A percentile compares a stretch with the other conserved stretches of the same genome.
These are phyloP conservation scores for Stichodactyla mertensii DNA, from an alignment of 64 coral and sea anemone genomes.

Conservation along the genomic window DNA sequence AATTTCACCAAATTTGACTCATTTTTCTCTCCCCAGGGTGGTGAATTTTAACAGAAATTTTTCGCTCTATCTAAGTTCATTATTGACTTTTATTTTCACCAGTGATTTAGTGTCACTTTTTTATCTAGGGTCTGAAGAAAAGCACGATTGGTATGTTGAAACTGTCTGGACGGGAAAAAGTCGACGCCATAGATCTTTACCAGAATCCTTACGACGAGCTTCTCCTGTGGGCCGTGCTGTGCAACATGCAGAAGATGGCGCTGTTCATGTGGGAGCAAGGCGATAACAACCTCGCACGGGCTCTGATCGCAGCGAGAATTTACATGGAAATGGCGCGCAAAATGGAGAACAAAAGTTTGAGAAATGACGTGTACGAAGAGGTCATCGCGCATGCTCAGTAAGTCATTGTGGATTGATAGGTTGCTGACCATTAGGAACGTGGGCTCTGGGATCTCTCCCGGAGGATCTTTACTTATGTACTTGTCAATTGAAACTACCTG, in stretches of 20 bases:
- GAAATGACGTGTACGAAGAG: slow-evolving; percentile 53
- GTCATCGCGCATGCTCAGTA: slow-evolving; percentile 60
- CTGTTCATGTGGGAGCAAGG: slow-evolving; percentile 87
- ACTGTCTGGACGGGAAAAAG: too few species aligned
- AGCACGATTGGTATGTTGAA: background rate
- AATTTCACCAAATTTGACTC: too few species aligned
- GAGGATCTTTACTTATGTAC: too few species aligned
- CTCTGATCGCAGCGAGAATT: slow-evolving; percentile 54
- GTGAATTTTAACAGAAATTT: too few species aligned
- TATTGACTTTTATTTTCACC: too few species aligned
- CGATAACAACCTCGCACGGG: slow-evolving; percentile 64
- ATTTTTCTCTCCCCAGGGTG: too few species aligned
- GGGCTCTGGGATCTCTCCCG: too few species aligned
- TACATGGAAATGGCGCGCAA: slow-evolving; percentile 73
- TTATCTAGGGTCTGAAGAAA: background rate
- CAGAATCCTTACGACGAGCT: slow-evolving; percentile 55
- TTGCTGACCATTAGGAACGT: too few species aligned
- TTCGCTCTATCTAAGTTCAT: too few species aligned
- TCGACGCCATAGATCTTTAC: background rate
- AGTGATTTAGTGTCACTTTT: too few species aligned
- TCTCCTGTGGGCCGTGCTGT: slow-evolving; percentile 72
- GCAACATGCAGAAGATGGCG: slow-evolving; percentile 90
- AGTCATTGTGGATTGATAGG: background rate
- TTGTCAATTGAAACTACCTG: too few species aligned
- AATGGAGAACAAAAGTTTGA: slow-evolving; percentile 51